These are phyloP conservation scores for Pygoscelis antarcticus DNA, from an alignment of 2,113 vertebrate species.

Conservation along the genomic window DNA sequence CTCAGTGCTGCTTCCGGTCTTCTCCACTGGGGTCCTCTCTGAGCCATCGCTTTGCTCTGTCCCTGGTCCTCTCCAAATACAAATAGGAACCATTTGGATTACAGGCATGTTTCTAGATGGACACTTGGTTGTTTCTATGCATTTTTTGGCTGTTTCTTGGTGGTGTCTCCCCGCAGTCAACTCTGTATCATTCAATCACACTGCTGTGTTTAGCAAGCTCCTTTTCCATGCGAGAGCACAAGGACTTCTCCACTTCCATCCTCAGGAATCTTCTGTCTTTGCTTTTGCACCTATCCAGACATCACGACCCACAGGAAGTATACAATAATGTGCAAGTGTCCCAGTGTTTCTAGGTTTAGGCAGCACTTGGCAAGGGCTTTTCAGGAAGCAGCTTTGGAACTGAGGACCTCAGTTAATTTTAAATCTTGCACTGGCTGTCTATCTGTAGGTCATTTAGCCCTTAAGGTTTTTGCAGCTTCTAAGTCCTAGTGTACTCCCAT, in stretches of 20 bases:
- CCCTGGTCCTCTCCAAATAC: not conserved
- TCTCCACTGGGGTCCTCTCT: not conserved
- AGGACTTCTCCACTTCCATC: not conserved
- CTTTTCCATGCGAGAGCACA: fast-evolving
- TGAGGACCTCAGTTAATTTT: not conserved
- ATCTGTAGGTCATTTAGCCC: not conserved
- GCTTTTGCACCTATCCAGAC: not conserved
- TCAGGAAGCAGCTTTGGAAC: not conserved
- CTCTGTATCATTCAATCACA: not conserved
- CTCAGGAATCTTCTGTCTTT: not conserved
- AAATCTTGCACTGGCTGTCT: not conserved
- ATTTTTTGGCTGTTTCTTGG: not conserved
- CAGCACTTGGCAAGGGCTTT: not conserved
- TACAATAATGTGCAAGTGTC: not conserved
- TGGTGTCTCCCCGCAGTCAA: not conserved
- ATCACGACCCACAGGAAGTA: not conserved
- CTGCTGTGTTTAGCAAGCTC: not conserved
- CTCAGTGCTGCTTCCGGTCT: not conserved
- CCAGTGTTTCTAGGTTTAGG: not conserved
- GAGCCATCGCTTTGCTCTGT: not conserved
- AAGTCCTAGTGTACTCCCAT: not conserved
- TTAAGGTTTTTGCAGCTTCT: not conserved
- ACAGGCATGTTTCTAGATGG: not conserved
- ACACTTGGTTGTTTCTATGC: not conserved
- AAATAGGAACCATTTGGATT: not conserved